Evolutionary conservation across 1,140 invertebrate genomes (phyloP).

Genomic region (Drosophila sturtevanti): DNA sequence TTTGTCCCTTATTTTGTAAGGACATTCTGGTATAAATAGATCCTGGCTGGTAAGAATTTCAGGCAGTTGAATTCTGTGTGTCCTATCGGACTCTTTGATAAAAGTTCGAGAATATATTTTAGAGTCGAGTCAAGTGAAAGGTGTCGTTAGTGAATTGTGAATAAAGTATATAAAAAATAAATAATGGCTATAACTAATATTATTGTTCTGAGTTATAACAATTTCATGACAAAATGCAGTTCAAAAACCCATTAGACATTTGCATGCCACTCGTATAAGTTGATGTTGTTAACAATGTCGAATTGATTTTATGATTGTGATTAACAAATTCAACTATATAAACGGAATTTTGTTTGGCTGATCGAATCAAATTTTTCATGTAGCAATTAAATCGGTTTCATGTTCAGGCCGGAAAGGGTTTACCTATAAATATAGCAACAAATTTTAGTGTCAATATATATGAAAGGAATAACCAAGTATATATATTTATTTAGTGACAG

Average conservation of each 20-base stretch:
- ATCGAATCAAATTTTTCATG: background rate
- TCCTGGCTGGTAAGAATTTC: conserved; percentile 12
- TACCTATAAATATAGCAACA: background rate
- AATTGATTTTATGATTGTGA: conserved; percentile 62
- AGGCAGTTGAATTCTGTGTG: conserved; percentile 44
- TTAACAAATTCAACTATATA: conserved; percentile 75
- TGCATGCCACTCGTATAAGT: conserved; percentile 25
- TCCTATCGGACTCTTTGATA: conserved; percentile 19
- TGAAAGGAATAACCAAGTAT: background rate
- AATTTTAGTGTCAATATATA: background rate
- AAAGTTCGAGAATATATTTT: conserved; percentile 2
- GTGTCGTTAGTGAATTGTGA: background rate
- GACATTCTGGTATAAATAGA: conserved; percentile 63
- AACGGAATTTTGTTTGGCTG: conserved; percentile 68
- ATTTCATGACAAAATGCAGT: conserved; percentile 77
- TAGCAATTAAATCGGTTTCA: background rate
- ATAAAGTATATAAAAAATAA: too few species aligned
- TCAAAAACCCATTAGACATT: conserved; percentile 34
- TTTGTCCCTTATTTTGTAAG: conserved; percentile 6
- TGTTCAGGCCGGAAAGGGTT: background rate
- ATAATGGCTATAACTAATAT: background rate
- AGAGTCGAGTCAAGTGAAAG: conserved; percentile 8
- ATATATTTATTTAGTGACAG: background rate
- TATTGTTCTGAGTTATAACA: conserved; percentile 22
- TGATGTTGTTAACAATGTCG: conserved; percentile 41